phyloP scores from a whole-genome alignment of 1,140 invertebrate species.

The Sipha flava region DNA sequence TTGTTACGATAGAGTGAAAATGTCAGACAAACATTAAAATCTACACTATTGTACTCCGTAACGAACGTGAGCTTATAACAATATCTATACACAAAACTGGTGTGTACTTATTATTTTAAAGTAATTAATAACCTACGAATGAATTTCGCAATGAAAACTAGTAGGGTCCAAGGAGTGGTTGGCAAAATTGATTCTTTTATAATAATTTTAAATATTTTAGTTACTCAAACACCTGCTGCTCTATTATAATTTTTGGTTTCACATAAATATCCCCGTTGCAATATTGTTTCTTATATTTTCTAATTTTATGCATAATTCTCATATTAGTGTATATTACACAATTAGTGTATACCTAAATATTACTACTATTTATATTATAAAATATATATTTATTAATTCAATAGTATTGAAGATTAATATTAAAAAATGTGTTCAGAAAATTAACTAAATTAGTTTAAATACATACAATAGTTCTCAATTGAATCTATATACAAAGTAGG shows the following conservation, averaged over 20 bases:
- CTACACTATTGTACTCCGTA: background rate
- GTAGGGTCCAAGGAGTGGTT: background rate
- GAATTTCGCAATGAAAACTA: background rate
- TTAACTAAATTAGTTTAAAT: no score
- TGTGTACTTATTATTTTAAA: background rate
- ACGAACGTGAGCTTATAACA: background rate
- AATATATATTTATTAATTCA: no score
- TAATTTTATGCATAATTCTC: no score
- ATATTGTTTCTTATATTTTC: no score
- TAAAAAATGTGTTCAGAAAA: no score
- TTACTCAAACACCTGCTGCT: background rate
- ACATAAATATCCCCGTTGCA: no score
- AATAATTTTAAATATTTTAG: background rate
- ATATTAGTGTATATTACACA: no score
- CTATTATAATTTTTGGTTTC: background rate
- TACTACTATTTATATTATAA: no score
- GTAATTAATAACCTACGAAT: background rate
- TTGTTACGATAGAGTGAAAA: background rate
- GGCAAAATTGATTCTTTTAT: background rate
- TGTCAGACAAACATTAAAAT: background rate
- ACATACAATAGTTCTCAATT: no score
- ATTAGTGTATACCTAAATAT: no score
- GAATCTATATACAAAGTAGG: no score
- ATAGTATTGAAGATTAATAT: no score
- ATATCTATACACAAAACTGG: background rate